Conservation (phyloP, 1,140 invertebrate species). For the Caerostris darwini region DNA sequence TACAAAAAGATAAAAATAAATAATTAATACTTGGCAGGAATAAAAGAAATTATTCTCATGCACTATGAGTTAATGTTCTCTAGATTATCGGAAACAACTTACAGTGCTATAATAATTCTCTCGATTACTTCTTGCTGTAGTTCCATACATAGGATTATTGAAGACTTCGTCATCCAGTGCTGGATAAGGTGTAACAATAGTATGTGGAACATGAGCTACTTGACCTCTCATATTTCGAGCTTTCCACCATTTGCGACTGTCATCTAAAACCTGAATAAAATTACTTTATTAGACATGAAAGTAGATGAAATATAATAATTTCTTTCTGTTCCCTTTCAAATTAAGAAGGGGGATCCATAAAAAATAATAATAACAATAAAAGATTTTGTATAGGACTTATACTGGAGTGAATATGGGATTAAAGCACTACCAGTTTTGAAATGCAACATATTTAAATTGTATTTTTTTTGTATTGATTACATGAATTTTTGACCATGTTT, state of each 20-base stretch:
- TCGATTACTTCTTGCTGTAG: constrained; percentile 53
- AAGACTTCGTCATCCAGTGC: constrained; percentile 84
- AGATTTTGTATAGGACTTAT: too few species aligned
- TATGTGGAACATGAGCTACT: constrained; percentile 97
- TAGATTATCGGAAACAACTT: background rate
- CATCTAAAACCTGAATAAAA: constrained; percentile 90
- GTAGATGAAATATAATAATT: too few species aligned
- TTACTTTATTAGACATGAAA: too few species aligned
- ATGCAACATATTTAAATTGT: too few species aligned
- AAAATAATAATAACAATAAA: too few species aligned
- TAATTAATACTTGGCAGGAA: background rate
- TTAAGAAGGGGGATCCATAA: too few species aligned
- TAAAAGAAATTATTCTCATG: background rate
- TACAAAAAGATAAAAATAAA: background rate
- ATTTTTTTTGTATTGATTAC: too few species aligned
- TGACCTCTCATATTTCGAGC: constrained; percentile 93
- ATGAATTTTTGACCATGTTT: too few species aligned
- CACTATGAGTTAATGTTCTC: too few species aligned
- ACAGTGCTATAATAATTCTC: constrained; percentile 76
- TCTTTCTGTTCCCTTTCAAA: too few species aligned
- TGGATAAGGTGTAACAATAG: constrained; percentile 89
- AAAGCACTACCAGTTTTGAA: too few species aligned
- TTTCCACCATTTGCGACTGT: constrained; percentile 99
- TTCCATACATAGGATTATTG: constrained; percentile 85
- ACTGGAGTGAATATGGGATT: too few species aligned